These are phyloP conservation scores for Psittacus erithacus DNA, from an alignment of 2,113 vertebrate species.

Conservation along the genomic window DNA sequence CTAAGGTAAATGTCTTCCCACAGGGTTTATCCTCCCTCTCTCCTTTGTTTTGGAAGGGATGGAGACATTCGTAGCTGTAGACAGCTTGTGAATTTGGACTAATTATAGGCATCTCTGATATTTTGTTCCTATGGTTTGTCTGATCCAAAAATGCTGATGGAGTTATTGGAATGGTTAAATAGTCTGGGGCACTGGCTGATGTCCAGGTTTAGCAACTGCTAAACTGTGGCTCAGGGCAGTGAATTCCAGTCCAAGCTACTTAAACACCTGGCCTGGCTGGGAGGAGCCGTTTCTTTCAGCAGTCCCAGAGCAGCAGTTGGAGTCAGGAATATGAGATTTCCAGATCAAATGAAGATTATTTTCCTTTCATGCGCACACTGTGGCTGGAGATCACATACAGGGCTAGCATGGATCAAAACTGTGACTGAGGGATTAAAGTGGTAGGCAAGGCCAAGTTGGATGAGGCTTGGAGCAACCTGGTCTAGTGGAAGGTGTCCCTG, in stretches of 20 bases:
- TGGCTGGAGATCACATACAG: neutral
- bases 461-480: neutral
- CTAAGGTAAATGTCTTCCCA: neutral
- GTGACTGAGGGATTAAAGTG: neutral
- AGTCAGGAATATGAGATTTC: neutral
- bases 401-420: neutral
- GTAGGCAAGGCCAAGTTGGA: neutral
- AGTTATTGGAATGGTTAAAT: neutral
- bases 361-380: neutral
- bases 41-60: neutral
- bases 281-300: neutral
- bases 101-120: neutral
- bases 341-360: neutral
- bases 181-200: neutral
- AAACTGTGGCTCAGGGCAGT: neutral
- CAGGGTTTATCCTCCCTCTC: neutral
- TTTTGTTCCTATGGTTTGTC: neutral
- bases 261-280: slow-evolving; percentile 18
- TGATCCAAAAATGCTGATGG: neutral
- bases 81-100: neutral
- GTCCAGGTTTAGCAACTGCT: neutral
- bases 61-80: neutral
- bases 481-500: neutral
- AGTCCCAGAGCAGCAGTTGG: neutral
- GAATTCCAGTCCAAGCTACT: slow-evolving; percentile 4